Evolutionary conservation across 1,140 invertebrate species (phyloP).

Genomic region (Coenobita brevimanus): DNA sequence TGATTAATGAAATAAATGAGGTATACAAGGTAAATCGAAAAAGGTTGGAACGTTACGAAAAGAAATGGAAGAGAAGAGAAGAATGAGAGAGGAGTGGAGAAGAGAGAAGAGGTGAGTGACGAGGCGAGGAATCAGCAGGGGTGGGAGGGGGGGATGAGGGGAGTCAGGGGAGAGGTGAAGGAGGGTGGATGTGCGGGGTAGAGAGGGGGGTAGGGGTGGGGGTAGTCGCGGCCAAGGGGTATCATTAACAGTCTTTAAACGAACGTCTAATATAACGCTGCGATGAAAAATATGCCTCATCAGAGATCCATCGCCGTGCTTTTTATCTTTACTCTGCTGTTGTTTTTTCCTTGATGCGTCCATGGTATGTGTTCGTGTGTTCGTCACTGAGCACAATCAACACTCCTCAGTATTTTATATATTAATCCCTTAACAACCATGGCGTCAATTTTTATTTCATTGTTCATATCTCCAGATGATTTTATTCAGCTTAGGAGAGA

Average conservation of each 20-base stretch:
- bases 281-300: slow-evolving; percentile 20
- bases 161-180: neutral
- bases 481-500: no score
- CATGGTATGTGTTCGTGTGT: neutral
- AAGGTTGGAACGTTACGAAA: no score
- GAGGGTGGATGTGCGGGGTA: neutral
- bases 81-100: neutral
- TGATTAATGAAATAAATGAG: no score
- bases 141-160: neutral
- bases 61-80: no score
- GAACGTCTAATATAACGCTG: slow-evolving; percentile 18
- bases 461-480: no score
- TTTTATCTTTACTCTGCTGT: neutral
- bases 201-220: neutral
- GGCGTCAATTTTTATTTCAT: no score
- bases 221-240: neutral
- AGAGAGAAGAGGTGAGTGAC: neutral
- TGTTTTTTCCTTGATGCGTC: neutral
- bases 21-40: no score
- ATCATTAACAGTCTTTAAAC: slow-evolving; percentile 31
- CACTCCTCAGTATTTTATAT: no score
- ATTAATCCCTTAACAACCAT: no score
- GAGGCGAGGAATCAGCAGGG: neutral
- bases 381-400: no score
- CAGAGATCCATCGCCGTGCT: neutral